Conservation (phyloP, 2,113 vertebrate genomes). For the Naja naja region DNA sequence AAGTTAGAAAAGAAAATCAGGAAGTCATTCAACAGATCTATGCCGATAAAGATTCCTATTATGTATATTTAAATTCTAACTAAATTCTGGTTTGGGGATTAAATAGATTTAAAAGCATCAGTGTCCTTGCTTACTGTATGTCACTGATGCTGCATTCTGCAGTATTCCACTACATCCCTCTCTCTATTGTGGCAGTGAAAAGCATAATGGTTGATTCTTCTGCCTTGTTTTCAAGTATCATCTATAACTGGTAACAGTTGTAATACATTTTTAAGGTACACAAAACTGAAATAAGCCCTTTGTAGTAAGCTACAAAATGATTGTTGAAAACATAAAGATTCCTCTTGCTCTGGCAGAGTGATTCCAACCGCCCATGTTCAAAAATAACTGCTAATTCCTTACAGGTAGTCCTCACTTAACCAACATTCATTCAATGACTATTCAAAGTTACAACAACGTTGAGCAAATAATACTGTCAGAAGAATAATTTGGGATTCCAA, state of each 20-base stretch:
- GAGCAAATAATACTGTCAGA: background rate
- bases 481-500: too few relatives aligned
- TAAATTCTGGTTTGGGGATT: background rate
- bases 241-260: background rate
- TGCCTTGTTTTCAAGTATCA: background rate
- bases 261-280: background rate
- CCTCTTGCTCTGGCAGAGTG: background rate
- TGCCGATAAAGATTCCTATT: background rate
- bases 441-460: background rate
- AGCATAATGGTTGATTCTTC: background rate
- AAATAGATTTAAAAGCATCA: background rate
- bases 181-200: background rate
- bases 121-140: background rate
- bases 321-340: background rate
- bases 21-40: background rate
- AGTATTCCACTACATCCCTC: background rate
- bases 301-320: background rate
- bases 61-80: background rate
- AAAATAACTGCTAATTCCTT: background rate
- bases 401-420: background rate
- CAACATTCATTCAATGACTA: background rate
- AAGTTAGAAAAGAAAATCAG: background rate
- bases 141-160: background rate
- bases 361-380: background rate
- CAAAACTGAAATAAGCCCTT: background rate